phyloP scores from a whole-genome alignment of 2,113 vertebrate genomes.

The Notarius quadriscutis region DNA sequence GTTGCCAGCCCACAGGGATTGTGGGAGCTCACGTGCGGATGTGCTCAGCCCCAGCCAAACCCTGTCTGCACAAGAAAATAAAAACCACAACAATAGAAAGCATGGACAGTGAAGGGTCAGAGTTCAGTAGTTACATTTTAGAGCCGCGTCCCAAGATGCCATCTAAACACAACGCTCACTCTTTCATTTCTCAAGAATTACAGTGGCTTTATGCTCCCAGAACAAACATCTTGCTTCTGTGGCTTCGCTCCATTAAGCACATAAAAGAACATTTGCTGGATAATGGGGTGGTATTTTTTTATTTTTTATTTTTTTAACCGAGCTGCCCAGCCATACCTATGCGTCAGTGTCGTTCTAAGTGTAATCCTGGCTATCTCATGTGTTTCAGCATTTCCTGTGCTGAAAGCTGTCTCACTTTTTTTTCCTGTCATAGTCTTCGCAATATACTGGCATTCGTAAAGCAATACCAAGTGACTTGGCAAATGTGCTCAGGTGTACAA shows the following conservation, averaged over 20 bases:
- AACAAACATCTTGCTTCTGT: slow-evolving; percentile 23
- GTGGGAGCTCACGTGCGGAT: slow-evolving; percentile 22
- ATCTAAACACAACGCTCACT: slow-evolving; percentile 8
- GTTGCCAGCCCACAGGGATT: slow-evolving; percentile 32
- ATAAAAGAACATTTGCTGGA: slow-evolving; percentile 45
- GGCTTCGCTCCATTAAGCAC: slow-evolving; percentile 28
- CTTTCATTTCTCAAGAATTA: slow-evolving; percentile 1
- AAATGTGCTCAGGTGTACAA: not conserved
- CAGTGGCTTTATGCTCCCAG: not conserved
- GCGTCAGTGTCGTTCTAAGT: not conserved
- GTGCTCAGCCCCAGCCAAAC: slow-evolving; percentile 23
- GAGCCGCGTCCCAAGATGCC: slow-evolving; percentile 20
- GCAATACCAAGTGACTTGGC: not conserved
- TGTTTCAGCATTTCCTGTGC: not conserved
- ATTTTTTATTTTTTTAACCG: slow-evolving; percentile 19
- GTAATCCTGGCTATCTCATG: slow-evolving; percentile 30
- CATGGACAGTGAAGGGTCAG: not conserved
- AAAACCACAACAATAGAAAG: slow-evolving; percentile 34
- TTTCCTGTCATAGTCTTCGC: slow-evolving; percentile 13
- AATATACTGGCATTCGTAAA: slow-evolving; percentile 4
- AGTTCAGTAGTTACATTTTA: slow-evolving; percentile 48
- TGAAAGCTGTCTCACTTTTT: slow-evolving; percentile 23
- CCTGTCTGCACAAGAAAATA: slow-evolving; percentile 4
- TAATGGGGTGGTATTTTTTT: slow-evolving; percentile 15
- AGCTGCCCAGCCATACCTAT: slow-evolving; percentile 25